Percentiles rank a stretch among this genome's conserved stretches.
These are phyloP conservation scores for Bursaphelenchus okinawaensis DNA, from an alignment of 2,888 invertebrate species.

Conservation along the genomic window DNA sequence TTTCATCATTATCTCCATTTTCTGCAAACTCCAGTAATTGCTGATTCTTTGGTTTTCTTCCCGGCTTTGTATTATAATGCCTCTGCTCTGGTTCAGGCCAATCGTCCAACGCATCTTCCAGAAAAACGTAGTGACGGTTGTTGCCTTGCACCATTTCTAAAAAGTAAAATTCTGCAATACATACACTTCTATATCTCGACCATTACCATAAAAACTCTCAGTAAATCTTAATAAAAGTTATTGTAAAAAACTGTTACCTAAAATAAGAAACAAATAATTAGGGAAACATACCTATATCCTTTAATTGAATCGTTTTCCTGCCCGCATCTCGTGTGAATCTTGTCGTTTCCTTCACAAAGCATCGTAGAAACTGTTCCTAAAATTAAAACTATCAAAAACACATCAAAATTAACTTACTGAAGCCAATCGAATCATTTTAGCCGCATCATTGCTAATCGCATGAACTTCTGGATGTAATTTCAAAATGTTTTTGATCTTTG, in stretches of 20 bases:
- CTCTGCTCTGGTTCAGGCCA: conserved; percentile 36
- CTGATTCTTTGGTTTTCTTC: background rate
- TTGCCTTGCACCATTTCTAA: too few relatives aligned
- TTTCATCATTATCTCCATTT: too few relatives aligned
- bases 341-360: conserved; percentile 33
- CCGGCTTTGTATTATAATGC: background rate
- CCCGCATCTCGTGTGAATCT: conserved; percentile 36
- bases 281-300: conserved; percentile 37
- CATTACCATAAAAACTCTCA: too few relatives aligned
- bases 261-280: background rate
- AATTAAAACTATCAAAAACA: background rate
- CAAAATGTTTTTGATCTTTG: conserved; percentile 15
- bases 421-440: conserved; percentile 37
- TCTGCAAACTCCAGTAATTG: background rate
- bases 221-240: too few relatives aligned
- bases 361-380: conserved; percentile 39
- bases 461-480: conserved; percentile 36
- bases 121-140: too few relatives aligned
- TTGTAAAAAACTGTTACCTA: too few relatives aligned
- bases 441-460: conserved; percentile 34
- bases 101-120: conserved; percentile 44
- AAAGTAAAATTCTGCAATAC: too few relatives aligned
- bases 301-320: conserved; percentile 39
- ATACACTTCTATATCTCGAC: too few relatives aligned
- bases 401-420: conserved; percentile 26